These are phyloP conservation scores for Ferrisia virgata DNA, from an alignment of 2,888 invertebrate species.

Conservation along the genomic window DNA sequence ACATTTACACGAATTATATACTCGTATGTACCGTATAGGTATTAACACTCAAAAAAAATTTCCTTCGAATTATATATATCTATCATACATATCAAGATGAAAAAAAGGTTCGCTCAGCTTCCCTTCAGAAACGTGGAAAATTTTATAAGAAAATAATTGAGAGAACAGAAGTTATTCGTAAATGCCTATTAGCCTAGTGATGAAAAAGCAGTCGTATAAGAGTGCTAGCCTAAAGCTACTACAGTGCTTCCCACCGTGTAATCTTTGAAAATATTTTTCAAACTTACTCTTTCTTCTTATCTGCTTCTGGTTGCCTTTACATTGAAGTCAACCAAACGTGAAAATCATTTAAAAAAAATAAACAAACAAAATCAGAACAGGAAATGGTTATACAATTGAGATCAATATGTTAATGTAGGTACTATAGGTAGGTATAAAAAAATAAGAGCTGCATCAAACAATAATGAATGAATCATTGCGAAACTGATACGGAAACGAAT, in stretches of 20 bases:
- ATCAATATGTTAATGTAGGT: slow-evolving; percentile 26
- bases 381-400: background rate
- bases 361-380: slow-evolving; percentile 35
- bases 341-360: slow-evolving; percentile 27
- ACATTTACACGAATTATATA: no score
- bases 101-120: background rate
- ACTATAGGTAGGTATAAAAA: background rate
- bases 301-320: slow-evolving; percentile 51
- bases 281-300: slow-evolving; percentile 52
- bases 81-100: background rate
- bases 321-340: slow-evolving; percentile 16
- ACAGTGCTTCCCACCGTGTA: slow-evolving; percentile 28
- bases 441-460: background rate
- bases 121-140: background rate
- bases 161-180: background rate
- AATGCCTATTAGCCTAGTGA: background rate
- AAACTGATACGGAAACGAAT: no score
- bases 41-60: no score
- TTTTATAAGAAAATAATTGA: background rate
- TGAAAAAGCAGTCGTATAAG: slow-evolving; percentile 32
- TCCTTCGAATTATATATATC: background rate
- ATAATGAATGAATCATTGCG: no score
- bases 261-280: background rate
- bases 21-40: no score
- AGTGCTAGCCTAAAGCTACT: slow-evolving; percentile 42